Evolutionary conservation across 2,888 invertebrate species (phyloP).

Genomic region (Tetheella fluctuosa): DNA sequence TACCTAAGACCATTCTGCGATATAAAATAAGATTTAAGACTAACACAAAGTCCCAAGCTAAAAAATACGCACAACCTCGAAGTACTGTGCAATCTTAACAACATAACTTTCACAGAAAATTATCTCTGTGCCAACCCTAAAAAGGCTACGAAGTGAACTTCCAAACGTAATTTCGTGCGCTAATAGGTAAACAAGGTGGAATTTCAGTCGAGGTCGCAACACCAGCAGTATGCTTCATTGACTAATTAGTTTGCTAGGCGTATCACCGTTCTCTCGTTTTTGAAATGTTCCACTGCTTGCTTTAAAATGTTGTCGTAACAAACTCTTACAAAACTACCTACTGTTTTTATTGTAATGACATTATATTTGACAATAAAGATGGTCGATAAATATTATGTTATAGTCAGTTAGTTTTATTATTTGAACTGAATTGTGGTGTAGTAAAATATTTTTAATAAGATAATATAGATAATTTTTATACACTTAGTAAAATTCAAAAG

Average conservation of each 20-base stretch:
- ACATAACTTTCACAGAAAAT: background rate
- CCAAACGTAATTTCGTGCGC: slow-evolving; percentile 29
- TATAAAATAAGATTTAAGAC: background rate
- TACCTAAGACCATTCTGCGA: too few relatives aligned
- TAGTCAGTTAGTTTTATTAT: too few relatives aligned
- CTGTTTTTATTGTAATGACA: too few relatives aligned
- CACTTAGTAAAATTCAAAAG: too few relatives aligned
- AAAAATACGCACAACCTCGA: background rate
- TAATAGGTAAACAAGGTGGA: slow-evolving; percentile 32
- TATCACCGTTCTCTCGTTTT: slow-evolving; percentile 17
- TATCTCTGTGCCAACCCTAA: background rate
- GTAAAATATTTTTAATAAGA: too few relatives aligned
- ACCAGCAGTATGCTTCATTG: slow-evolving; percentile 13
- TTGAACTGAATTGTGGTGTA: too few relatives aligned
- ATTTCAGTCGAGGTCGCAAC: slow-evolving; percentile 20
- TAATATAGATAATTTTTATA: too few relatives aligned
- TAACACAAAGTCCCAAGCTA: background rate
- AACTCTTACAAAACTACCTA: background rate
- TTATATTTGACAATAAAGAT: too few relatives aligned
- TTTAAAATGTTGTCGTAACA: background rate
- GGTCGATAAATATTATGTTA: too few relatives aligned
- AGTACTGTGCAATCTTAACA: background rate
- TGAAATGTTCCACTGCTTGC: slow-evolving; percentile 10
- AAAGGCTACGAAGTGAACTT: slow-evolving; percentile 23
- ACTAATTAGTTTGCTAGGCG: slow-evolving; percentile 20